These are phyloP conservation scores for Ptychodera flava DNA, from an alignment of 35 echinoderm and acorn worm genomes.

Conservation along the genomic window DNA sequence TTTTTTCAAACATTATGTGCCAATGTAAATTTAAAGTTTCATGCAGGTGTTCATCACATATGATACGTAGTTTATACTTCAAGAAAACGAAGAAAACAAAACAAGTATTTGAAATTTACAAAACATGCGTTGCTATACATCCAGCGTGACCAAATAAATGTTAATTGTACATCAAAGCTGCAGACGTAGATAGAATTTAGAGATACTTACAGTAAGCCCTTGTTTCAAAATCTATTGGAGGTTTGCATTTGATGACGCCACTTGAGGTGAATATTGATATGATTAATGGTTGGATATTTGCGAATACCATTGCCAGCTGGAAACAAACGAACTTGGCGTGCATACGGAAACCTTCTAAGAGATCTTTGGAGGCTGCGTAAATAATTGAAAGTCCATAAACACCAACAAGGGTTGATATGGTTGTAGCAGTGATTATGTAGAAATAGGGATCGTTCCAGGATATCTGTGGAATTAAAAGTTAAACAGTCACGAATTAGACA, in stretches of 20 bases:
- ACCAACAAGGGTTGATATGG: not conserved
- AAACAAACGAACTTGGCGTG: not conserved
- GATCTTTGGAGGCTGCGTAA: not conserved
- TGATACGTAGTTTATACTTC: too few relatives aligned
- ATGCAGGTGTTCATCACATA: too few relatives aligned
- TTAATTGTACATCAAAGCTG: too few relatives aligned
- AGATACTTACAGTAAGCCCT: not conserved
- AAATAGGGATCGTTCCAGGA: not conserved
- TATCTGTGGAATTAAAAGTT: not conserved
- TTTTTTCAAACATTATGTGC: too few relatives aligned
- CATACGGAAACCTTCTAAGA: not conserved
- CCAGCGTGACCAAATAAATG: too few relatives aligned
- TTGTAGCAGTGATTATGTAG: not conserved
- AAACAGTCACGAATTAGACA: too few relatives aligned
- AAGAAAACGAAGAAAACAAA: too few relatives aligned
- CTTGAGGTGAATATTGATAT: not conserved
- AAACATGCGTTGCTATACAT: too few relatives aligned
- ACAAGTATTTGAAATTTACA: too few relatives aligned
- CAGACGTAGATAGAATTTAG: too few relatives aligned
- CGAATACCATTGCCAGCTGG: not conserved
- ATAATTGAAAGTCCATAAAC: not conserved
- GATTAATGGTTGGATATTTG: not conserved
- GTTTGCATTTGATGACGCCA: not conserved
- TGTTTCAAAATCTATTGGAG: not conserved
- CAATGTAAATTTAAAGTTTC: too few relatives aligned